A percentile compares a stretch with the other conserved stretches of the same genome.
These are phyloP conservation scores for Drosophila anomalipes DNA, from an alignment of 2,888 invertebrate genomes.

Conservation along the genomic window DNA sequence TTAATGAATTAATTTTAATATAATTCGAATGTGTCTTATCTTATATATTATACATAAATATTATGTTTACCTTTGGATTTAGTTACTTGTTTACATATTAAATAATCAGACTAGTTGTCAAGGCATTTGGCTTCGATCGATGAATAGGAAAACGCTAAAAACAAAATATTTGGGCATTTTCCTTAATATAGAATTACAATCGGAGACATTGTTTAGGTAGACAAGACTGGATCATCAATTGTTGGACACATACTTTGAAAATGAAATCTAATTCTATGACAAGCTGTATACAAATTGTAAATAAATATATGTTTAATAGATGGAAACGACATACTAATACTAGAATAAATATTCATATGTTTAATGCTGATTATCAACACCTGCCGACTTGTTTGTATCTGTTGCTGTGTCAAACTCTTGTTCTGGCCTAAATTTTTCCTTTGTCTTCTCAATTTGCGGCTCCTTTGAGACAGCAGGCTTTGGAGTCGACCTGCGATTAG, in stretches of 20 bases:
- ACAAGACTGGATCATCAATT: neutral
- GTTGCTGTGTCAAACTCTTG: neutral
- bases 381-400: neutral
- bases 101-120: neutral
- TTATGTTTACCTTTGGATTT: too few relatives aligned
- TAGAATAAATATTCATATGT: neutral
- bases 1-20: neutral
- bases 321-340: neutral
- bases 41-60: neutral
- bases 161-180: neutral
- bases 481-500: constrained; percentile 1
- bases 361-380: constrained; percentile 9
- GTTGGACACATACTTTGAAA: neutral
- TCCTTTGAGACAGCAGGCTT: constrained; percentile 2
- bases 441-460: neutral
- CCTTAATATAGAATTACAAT: neutral
- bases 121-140: neutral
- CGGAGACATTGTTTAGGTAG: neutral
- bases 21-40: neutral
- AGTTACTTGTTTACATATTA: neutral
- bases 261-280: neutral
- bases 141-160: neutral
- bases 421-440: neutral
- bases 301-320: constrained; percentile 3
- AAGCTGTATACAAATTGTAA: neutral